Percentiles rank a stretch among this genome's conserved stretches.
These are phyloP conservation scores for Hippasteria phrygiana DNA, from an alignment of 53 echinoderm and acorn worm species.

Conservation along the genomic window DNA sequence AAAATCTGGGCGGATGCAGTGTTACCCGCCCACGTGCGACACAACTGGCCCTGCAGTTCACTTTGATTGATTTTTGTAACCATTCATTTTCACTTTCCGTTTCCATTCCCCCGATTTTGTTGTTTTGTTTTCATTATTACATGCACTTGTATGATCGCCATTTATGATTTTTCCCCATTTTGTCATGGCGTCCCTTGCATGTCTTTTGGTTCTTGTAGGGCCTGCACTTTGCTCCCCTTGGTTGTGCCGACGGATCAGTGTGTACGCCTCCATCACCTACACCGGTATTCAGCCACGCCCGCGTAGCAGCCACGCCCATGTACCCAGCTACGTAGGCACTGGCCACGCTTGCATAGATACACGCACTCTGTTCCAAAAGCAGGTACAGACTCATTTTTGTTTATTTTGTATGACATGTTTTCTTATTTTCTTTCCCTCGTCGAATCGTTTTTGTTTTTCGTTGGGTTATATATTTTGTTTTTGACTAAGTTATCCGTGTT, in stretches of 20 bases:
- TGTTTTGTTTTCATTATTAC: constrained; percentile 13
- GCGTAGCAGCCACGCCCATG: constrained; percentile 41
- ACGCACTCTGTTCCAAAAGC: constrained; percentile 55
- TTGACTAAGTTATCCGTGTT: neutral
- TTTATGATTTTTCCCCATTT: constrained; percentile 18
- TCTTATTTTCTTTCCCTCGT: constrained; percentile 8
- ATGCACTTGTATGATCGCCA: neutral
- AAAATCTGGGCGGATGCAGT: no score
- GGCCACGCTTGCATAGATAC: constrained; percentile 49
- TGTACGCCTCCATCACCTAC: constrained; percentile 10
- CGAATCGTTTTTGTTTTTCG: neutral
- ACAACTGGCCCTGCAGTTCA: neutral
- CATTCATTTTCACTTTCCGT: constrained; percentile 12
- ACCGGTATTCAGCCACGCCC: constrained; percentile 56
- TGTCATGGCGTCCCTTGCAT: constrained; percentile 50
- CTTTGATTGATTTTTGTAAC: neutral
- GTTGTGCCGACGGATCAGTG: constrained; percentile 34
- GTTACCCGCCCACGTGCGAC: no score
- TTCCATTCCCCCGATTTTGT: neutral
- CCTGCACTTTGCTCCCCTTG: constrained; percentile 40
- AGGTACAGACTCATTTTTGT: constrained; percentile 51
- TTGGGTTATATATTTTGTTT: neutral
- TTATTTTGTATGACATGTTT: neutral
- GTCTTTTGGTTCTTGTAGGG: constrained; percentile 65
- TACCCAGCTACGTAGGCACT: constrained; percentile 20